These are phyloP conservation scores for Cherax quadricarinatus DNA, from an alignment of 1,140 invertebrate species.

Conservation along the genomic window DNA sequence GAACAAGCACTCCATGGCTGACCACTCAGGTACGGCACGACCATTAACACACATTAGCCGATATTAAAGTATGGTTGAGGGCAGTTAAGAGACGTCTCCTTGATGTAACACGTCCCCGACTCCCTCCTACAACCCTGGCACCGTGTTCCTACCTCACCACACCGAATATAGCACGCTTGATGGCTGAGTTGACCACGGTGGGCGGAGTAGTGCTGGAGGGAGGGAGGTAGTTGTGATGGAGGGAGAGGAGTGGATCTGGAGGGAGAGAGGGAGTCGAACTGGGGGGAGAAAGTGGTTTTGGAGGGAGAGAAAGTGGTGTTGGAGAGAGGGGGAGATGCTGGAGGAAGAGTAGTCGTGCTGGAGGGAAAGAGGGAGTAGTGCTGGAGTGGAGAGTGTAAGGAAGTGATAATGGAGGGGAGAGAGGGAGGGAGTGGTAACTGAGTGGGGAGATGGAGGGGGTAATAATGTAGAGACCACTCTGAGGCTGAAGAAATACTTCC, in stretches of 20 bases:
- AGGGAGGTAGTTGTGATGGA: not conserved
- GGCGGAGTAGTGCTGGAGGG: not conserved
- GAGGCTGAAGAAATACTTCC: too few relatives aligned
- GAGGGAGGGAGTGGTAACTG: too few relatives aligned
- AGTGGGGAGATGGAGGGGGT: too few relatives aligned
- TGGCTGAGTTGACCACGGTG: not conserved
- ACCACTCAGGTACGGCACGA: not conserved
- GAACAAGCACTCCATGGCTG: not conserved
- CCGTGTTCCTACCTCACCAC: not conserved
- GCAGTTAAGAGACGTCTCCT: slow-evolving; percentile 26
- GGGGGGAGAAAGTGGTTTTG: not conserved
- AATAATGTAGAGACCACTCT: too few relatives aligned
- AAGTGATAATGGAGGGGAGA: too few relatives aligned
- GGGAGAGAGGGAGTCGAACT: not conserved
- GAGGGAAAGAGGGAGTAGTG: too few relatives aligned
- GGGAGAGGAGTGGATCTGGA: too few relatives aligned
- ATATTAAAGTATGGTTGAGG: slow-evolving; percentile 33
- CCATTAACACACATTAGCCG: slow-evolving; percentile 49
- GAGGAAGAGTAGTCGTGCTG: too few relatives aligned
- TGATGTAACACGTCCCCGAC: not conserved
- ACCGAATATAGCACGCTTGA: slow-evolving; percentile 19
- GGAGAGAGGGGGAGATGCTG: too few relatives aligned
- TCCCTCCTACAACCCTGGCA: not conserved
- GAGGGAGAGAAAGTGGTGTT: not conserved
- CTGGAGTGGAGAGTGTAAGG: too few relatives aligned